Percentiles rank a stretch among this genome's conserved stretches.
These are phyloP conservation scores for Osmerus eperlanus DNA, from an alignment of 2,113 vertebrate genomes.

Conservation along the genomic window DNA sequence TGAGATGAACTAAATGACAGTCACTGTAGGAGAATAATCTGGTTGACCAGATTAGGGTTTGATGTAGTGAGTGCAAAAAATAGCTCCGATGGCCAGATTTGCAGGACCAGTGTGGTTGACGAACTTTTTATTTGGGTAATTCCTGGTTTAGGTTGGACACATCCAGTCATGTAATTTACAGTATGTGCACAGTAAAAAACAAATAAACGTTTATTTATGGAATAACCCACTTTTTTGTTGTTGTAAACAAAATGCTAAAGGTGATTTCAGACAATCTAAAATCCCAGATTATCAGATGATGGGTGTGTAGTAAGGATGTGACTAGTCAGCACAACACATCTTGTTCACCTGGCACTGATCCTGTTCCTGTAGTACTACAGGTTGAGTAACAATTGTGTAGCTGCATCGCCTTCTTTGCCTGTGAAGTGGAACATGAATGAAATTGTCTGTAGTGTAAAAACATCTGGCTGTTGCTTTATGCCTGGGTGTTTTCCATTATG, in stretches of 20 bases:
- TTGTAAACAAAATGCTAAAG: not conserved
- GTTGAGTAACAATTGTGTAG: too few relatives aligned
- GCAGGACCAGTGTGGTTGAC: not conserved
- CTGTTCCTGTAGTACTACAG: too few relatives aligned
- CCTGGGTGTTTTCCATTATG: too few relatives aligned
- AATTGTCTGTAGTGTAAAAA: too few relatives aligned
- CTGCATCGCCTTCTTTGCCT: too few relatives aligned
- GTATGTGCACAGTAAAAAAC: too few relatives aligned
- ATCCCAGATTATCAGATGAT: not conserved
- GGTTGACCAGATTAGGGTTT: slow-evolving; percentile 52
- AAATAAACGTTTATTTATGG: too few relatives aligned
- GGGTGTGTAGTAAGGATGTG: not conserved
- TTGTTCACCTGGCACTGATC: not conserved
- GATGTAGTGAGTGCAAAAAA: slow-evolving; percentile 43
- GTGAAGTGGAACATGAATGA: too few relatives aligned
- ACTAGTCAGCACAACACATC: not conserved
- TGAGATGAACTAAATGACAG: not conserved
- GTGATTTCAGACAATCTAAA: not conserved
- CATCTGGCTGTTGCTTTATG: too few relatives aligned
- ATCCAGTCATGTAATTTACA: too few relatives aligned
- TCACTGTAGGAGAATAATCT: slow-evolving; percentile 36
- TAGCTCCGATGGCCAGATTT: slow-evolving; percentile 49
- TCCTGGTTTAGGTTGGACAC: too few relatives aligned
- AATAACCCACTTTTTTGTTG: too few relatives aligned
- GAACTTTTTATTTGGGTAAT: not conserved